Base-by-base conservation (phyloP, 2,113 vertebrate species). In the Brachypteracias leptosomus region DNA sequence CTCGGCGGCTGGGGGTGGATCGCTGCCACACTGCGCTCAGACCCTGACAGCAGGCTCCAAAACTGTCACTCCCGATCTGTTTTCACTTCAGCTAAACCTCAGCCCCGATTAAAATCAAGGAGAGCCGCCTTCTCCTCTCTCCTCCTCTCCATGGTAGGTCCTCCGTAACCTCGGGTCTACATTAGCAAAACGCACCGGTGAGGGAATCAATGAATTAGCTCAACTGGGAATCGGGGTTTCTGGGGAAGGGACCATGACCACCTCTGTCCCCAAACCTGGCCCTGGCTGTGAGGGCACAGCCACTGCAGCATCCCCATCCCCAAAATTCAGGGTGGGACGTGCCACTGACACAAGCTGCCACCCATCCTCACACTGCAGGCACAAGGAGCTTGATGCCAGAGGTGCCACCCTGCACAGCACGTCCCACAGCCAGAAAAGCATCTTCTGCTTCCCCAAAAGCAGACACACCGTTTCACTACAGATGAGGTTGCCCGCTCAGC, bases 21-120 rank as follows among this genome's bases (percentile, higher is more conserved):
- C 0, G 90, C 68, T 2, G 6, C 88, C 1, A 11, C 5, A 22
- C 88, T 9, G 7, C 0, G 2, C 88, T 96, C 96, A 89, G 89
- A 84, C 88, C 94, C 96, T 92, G 90, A 97, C 97, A 98, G 96
- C 94, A 83, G 95, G 89, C 96, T 97, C 96, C 89, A 97, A 98
- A 98, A 94, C 98, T 98, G 98, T 98, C 98, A 98, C 93, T 94
- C 97, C 89, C 13, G 29, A 98, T 99, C 97, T 94, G 89, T 96
- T 98, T 97, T 97, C 90, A 96, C 96, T 97, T 97, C 88, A 96
- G 95, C 95, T 95, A 98, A 94, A 97, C 96, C 96, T 98, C 98
- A 98, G 22, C 92, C 97, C 84, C 42, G 95, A 98, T 98, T 98
- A 97, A 52, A 95, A 95, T 98, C 96, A 97, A 95, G 78, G 36